phyloP scores from a whole-genome alignment of 2,888 invertebrate genomes.

The Lobophora halterata region DNA sequence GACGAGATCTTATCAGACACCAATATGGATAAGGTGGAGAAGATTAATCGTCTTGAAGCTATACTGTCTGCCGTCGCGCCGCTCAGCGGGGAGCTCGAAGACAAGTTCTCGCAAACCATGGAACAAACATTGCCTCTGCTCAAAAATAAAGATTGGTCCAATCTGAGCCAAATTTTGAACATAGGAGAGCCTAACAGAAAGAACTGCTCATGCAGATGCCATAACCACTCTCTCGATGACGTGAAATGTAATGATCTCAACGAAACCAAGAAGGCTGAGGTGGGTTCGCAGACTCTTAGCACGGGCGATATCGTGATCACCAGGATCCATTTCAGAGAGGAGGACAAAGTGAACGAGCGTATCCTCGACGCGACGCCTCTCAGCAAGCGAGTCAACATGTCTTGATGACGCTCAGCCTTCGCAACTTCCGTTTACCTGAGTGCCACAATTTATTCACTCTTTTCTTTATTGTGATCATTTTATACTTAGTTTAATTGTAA shows the following conservation, averaged over 20 bases:
- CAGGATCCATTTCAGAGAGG: constrained; percentile 83
- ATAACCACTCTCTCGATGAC: constrained; percentile 66
- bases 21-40: constrained; percentile 91
- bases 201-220: constrained; percentile 81
- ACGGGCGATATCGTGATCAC: constrained; percentile 96
- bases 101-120: constrained; percentile 76
- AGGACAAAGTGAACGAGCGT: constrained; percentile 71
- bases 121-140: constrained; percentile 76
- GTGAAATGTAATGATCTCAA: constrained; percentile 70
- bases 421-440: constrained; percentile 62
- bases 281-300: constrained; percentile 91
- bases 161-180: constrained; percentile 73
- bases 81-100: constrained; percentile 82
- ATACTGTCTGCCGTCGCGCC: constrained; percentile 90
- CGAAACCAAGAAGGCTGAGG: constrained; percentile 73
- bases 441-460: constrained; percentile 67
- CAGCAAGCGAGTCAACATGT: constrained; percentile 66
- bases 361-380: constrained; percentile 70
- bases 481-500: constrained; percentile 51
- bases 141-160: constrained; percentile 78
- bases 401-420: constrained; percentile 63
- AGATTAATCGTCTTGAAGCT: constrained; percentile 92
- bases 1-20: constrained; percentile 91
- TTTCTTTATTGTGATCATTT: constrained; percentile 63
- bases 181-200: constrained; percentile 67